Base-by-base conservation (phyloP, 2,888 invertebrate species). In the Drosophila barbarae region DNA sequence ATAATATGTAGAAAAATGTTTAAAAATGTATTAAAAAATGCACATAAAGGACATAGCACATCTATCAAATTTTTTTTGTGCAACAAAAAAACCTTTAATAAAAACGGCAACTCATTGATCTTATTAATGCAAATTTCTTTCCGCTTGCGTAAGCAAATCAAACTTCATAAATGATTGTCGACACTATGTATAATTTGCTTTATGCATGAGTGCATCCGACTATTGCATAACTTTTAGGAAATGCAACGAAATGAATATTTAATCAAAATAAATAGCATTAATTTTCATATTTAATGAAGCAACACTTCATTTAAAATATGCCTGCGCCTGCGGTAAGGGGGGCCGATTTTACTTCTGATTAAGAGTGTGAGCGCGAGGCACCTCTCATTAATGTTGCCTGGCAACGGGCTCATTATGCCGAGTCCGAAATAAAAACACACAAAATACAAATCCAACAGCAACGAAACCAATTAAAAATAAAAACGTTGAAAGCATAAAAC, bases 271-370 rank as follows among this genome's bases (percentile, higher is more conserved):
- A 84, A 84, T 78, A 51, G 59, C 64, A 71, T 72, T 76, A 61
- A 74, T 84, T 84, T 84, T 69, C 85, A 79, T 79, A 76, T 63
- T 74, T 84, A 79, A 79, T 79, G 79, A 82, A 72, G 76, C 84
- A 76, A 72, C 76, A 76, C 79, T 75, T 76, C 69, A 84, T 73
- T 75, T 68, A 38, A 68, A 66, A 64, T 46, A 41, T 30, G 55
- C 44, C 18, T 23, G 15, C 21, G 15, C 26, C 18, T 35, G 60
- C 53, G 28, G 60, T 15, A 26, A 30, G 52, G 26, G 0, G 41
- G 8, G 39, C 28, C 18, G 35, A 46, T 64, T 64, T 47, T 56
- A 64, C 70, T 68, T 63, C 35, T 35, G 28, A 34, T 26, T 42
- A 65, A 71, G 64, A 57, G 50, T 34, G 53, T 34, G 47, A 57